Percentiles rank a stretch among this genome's conserved stretches.
Evolutionary conservation across 1,140 invertebrate species (phyloP).

Genomic region (Aplysia californica): DNA sequence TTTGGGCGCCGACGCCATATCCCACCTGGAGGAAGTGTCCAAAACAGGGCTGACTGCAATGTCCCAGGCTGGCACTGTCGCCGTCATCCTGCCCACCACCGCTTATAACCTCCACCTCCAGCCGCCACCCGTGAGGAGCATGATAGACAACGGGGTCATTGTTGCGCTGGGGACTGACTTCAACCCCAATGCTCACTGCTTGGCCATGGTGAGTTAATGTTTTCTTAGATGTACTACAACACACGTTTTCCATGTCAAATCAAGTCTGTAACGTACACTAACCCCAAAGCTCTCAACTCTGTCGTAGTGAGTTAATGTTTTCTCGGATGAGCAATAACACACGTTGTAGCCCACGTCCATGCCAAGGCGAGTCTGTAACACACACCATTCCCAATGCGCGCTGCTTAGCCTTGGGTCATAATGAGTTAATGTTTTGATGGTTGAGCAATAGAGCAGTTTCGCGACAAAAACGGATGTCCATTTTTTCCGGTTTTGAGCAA

Average conservation of each 20-base stretch:
- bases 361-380: too few species aligned
- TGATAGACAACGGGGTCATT: slow-evolving; percentile 73
- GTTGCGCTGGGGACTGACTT: slow-evolving; percentile 78
- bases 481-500: too few species aligned
- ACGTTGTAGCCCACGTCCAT: too few species aligned
- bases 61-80: slow-evolving; percentile 71
- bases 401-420: too few species aligned
- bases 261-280: too few species aligned
- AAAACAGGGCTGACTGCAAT: slow-evolving; percentile 72
- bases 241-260: background rate
- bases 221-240: background rate
- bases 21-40: slow-evolving; percentile 76
- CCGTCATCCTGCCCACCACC: slow-evolving; percentile 76
- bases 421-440: too few species aligned
- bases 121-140: slow-evolving; percentile 73
- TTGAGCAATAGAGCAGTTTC: too few species aligned
- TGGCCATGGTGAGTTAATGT: slow-evolving; percentile 68
- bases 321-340: too few species aligned
- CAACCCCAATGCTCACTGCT: slow-evolving; percentile 78
- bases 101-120: slow-evolving; percentile 73
- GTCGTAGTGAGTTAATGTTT: too few species aligned
- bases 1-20: slow-evolving; percentile 74
- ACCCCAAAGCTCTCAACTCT: too few species aligned
- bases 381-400: too few species aligned
- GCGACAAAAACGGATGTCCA: too few species aligned